Percentiles rank a stretch among this genome's conserved stretches.
Evolutionary conservation across 2,113 vertebrate species (phyloP).

Genomic region (Tachysurus vachellii): DNA sequence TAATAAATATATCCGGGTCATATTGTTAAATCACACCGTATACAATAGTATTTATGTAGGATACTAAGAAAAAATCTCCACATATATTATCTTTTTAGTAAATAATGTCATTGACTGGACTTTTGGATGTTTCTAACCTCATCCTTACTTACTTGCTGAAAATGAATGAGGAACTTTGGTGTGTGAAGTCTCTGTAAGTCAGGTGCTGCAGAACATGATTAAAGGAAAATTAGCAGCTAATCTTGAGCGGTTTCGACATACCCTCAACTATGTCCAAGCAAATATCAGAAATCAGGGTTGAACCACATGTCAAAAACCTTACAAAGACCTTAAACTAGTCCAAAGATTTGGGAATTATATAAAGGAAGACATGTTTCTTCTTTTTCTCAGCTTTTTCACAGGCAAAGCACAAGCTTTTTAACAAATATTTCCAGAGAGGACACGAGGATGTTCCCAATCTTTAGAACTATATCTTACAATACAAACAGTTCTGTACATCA

Average conservation of each 20-base stretch:
- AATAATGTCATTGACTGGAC: background rate
- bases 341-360: background rate
- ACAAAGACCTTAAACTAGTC: background rate
- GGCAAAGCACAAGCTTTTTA: background rate
- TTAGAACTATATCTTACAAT: background rate
- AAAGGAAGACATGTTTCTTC: background rate
- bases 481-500: background rate
- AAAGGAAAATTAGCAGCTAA: background rate
- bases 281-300: background rate
- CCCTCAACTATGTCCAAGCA: background rate
- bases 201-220: background rate
- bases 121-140: background rate
- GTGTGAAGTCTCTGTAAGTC: background rate
- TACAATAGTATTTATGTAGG: background rate
- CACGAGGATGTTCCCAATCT: background rate
- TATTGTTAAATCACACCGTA: background rate
- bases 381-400: background rate
- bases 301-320: background rate
- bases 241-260: background rate
- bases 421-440: too few species aligned
- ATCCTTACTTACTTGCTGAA: background rate
- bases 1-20: slow-evolving; percentile 10
- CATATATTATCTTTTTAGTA: background rate
- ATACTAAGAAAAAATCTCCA: background rate
- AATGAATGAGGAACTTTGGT: background rate